Base-by-base conservation (phyloP, 2,797 vertebrate species). In the Sebastiscus albofasciatus region DNA sequence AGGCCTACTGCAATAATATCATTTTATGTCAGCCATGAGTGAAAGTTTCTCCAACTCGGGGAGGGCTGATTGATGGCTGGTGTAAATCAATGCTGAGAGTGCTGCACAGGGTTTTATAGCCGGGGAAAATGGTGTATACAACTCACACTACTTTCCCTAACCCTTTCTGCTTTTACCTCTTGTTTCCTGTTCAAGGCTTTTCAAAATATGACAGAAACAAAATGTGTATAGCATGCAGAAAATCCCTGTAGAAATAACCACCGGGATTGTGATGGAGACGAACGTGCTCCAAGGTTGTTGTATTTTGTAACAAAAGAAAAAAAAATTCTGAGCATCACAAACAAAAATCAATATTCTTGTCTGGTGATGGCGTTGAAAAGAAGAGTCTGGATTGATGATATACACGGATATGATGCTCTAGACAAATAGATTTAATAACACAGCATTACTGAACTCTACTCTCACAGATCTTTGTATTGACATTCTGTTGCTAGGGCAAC, bases 51-150 rank as follows among this genome's bases (percentile, higher is more conserved):
- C 76, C 88, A 73, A 87, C 81, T 88, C 61, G 73, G 77, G 81
- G 61, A 82, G 68, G 62, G 70, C 72, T 89, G 92, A 92, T 91
- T 90, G 90, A 93, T 92, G 89, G 88, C 70, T 74, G 83, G 26
- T 82, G 92, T 92, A 90, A 90, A 92, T 94, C 87, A 88, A 22
- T 77, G 83, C 7, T 87, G 87, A 80, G 80, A 74, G 58, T 60
- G 75, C 79, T 82, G 90, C 81, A 75, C 49, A 67, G 49, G 73
- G 36, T 81, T 89, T 91, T 78, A 88, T 56, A 54, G 77, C 69
- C 12, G 20, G 67, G 60, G 65, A 65, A 84, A 77, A 81, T 69
- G 29, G 42, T 60, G 26, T 67, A 12, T 52, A 82, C 75, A 68
- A 65, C 52, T 68, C 54, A 6, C 54, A 71, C 31, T 55, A 10